Conservation (phyloP, 1,140 invertebrate species). For the Tetramorium alpestre region DNA sequence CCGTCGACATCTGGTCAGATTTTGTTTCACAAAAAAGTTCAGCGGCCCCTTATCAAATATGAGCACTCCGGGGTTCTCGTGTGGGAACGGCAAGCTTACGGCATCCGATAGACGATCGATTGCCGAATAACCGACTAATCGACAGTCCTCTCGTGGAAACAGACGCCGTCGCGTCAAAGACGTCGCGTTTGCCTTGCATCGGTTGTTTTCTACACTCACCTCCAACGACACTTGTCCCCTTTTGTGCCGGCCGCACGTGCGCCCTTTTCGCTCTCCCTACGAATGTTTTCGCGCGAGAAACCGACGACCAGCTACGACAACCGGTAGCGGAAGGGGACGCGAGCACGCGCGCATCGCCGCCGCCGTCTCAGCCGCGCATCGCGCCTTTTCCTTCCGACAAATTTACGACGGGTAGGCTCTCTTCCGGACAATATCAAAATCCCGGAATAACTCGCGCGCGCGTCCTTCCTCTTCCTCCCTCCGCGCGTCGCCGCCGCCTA, state of each 20-base stretch:
- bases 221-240: conserved; percentile 39
- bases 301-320: conserved; percentile 55
- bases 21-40: conserved; percentile 82
- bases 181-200: not conserved
- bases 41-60: conserved; percentile 81
- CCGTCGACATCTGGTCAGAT: conserved; percentile 83
- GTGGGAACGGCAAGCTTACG: conserved; percentile 71
- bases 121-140: conserved; percentile 18
- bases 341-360: conserved; percentile 59
- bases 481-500: conserved; percentile 69
- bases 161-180: not conserved
- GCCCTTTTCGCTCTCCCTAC: not conserved
- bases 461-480: conserved; percentile 55
- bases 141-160: not conserved
- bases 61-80: conserved; percentile 49
- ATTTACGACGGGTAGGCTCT: conserved; percentile 20
- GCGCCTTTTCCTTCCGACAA: conserved; percentile 54
- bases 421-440: conserved; percentile 42
- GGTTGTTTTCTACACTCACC: not conserved
- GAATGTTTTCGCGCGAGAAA: conserved; percentile 54
- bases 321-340: conserved; percentile 63
- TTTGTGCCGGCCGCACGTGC: conserved; percentile 59
- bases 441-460: conserved; percentile 65
- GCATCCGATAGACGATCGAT: conserved; percentile 13
- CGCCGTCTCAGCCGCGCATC: not conserved